Evolutionary conservation across 2,113 vertebrate genomes (phyloP).

Genomic region (Phaethornis superciliosus): DNA sequence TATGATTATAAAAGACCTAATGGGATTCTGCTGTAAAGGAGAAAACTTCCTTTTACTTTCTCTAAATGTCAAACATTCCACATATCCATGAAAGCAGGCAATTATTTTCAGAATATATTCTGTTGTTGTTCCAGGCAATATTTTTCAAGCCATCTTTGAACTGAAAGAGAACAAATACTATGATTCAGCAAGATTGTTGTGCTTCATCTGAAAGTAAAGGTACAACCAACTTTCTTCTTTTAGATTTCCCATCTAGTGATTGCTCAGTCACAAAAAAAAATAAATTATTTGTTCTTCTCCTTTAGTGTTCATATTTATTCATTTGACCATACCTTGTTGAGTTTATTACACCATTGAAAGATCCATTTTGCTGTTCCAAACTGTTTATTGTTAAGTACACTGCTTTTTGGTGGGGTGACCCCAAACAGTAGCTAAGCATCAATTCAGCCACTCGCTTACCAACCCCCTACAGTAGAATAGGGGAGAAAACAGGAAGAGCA

Average conservation of each 20-base stretch:
- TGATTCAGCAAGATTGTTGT: conserved; percentile 21
- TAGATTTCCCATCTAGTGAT: background rate
- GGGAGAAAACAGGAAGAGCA: background rate
- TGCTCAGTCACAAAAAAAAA: background rate
- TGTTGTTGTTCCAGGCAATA: background rate
- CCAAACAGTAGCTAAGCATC: background rate
- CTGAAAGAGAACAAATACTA: background rate
- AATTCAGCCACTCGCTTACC: accelerated
- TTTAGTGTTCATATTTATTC: background rate
- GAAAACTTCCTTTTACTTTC: background rate
- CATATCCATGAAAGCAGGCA: background rate
- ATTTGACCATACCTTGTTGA: background rate
- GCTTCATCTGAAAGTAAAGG: background rate
- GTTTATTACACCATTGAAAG: background rate
- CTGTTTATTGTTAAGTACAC: background rate
- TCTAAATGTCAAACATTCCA: background rate
- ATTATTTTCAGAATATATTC: background rate
- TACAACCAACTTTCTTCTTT: conserved; percentile 16
- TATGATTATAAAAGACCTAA: background rate
- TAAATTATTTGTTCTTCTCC: background rate
- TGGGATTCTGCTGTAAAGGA: background rate
- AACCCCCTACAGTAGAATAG: accelerated
- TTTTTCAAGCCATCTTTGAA: background rate
- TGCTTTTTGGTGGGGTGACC: background rate
- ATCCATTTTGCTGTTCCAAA: background rate